Evolutionary conservation across 2,797 vertebrate species (phyloP), one percentile per base, ranked within the genome.

Genomic region (Spatula versicolor): DNA sequence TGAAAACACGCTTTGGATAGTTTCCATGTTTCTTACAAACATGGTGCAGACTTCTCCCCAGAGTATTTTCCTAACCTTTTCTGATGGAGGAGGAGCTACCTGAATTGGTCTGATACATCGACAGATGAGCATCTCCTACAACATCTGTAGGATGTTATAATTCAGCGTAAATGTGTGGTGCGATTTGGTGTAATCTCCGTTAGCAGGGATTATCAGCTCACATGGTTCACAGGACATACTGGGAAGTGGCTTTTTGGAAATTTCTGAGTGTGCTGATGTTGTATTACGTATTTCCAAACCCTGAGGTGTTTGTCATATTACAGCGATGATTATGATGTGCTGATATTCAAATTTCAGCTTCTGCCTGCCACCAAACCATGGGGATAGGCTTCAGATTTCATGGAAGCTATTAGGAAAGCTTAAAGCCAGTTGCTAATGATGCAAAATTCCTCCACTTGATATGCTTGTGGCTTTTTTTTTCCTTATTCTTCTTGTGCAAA

Each of bases 311-410:
- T 37, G 60, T n/a, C 28, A 4, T 54, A 3, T 58, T 41, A 35
- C 39, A 67, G 25, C 48, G 30, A 16, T 9, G 2, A 6, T 59
- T 14, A 1, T 3, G 11, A 18, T 5, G 33, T 33, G 0, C n/a
- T 39, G 25, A 1, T 45, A 59, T 5, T 46, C 37, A 17, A 1
- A 1, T 30, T 68, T 30, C 11, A 33, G 25, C 17, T 74, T 39
- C 26, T 52, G 30, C 39, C 28, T 21, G 54, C 26, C 1, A 3
- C 60, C n/a, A 28, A 25, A 28, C 17, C 48, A 13, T 19, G 62
- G 56, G 39, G 50, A 37, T 62, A 3, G 37, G 59, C 64, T 52
- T 80, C 45, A 31, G 37, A 30, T 66, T 85, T 85, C 63, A 66
- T 74, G 66, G 62, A 35, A 63, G 54, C 72, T 43, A 23, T 50